Percentiles rank a stretch among this genome's conserved stretches.
Conservation (phyloP, 2,113 vertebrate species). For the Urocynchramus pylzowi region DNA sequence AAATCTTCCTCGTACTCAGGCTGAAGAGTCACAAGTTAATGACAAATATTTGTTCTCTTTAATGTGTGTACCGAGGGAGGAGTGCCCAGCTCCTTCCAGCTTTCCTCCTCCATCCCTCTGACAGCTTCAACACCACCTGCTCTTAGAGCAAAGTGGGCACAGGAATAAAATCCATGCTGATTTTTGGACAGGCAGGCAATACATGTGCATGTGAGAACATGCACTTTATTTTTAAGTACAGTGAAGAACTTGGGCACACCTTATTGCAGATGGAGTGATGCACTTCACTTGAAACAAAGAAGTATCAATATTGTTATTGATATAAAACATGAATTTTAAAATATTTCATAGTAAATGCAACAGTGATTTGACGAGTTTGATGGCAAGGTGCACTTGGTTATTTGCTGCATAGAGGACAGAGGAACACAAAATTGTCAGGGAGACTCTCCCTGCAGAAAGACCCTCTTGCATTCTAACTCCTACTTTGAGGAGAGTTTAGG, state of each 20-base stretch:
- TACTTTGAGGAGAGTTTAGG: not conserved
- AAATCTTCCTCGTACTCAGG: not conserved
- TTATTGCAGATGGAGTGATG: not conserved
- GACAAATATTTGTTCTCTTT: constrained; percentile 55
- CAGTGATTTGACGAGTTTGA: not conserved
- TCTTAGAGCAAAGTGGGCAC: not conserved
- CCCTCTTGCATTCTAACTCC: not conserved
- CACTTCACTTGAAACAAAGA: not conserved
- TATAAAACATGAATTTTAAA: not conserved
- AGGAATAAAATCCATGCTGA: not conserved
- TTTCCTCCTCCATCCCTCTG: constrained; percentile 15
- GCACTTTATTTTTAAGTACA: not conserved
- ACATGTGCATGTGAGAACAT: not conserved
- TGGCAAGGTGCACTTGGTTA: not conserved
- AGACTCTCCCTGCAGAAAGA: not conserved
- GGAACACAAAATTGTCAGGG: not conserved
- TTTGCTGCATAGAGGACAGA: not conserved
- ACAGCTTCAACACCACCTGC: not conserved
- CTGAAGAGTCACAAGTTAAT: constrained; percentile 29
- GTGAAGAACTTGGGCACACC: not conserved
- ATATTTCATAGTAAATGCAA: not conserved
- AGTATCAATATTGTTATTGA: not conserved
- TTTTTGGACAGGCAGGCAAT: not conserved
- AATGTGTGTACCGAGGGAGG: not conserved
- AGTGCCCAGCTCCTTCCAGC: not conserved